phyloP scores from a whole-genome alignment of 2,888 invertebrate genomes.

The Pachymerium ferrugineum region DNA sequence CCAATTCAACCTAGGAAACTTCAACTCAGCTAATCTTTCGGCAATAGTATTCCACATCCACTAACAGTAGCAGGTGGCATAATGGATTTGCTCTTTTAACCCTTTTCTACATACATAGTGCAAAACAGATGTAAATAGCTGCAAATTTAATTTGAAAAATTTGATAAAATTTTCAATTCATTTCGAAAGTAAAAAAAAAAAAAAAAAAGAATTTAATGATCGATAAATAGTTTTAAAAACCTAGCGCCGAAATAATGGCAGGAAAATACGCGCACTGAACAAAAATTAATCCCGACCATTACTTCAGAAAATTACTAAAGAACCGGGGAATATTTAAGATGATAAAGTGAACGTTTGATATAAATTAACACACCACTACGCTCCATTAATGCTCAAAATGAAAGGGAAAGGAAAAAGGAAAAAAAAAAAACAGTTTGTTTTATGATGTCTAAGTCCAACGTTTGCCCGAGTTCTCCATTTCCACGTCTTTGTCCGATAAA shows the following conservation, averaged over 20 bases:
- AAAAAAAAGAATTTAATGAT: not conserved
- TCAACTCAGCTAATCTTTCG: constrained; percentile 14
- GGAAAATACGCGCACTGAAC: too few species aligned
- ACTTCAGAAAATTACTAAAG: too few species aligned
- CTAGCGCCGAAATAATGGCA: too few species aligned
- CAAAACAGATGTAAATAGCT: constrained; percentile 18
- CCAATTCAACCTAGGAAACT: not conserved
- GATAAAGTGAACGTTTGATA: not conserved
- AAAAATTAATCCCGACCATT: too few species aligned
- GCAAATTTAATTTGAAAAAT: not conserved
- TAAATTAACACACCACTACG: not conserved
- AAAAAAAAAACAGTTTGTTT: not conserved
- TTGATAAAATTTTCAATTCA: not conserved
- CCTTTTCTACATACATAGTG: not conserved
- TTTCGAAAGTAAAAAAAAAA: not conserved
- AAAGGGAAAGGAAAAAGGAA: too few species aligned
- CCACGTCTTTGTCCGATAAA: not conserved
- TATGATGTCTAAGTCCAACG: not conserved
- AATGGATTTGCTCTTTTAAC: constrained; percentile 6
- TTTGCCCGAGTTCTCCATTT: not conserved
- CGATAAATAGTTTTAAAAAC: too few species aligned
- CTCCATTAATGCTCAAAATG: not conserved
- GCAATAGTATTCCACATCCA: not conserved
- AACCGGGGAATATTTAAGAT: not conserved
- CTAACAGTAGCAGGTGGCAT: not conserved